A percentile compares a stretch with the other conserved stretches of the same genome.
Evolutionary conservation across 2,797 vertebrate genomes (phyloP).

Genomic region (Mareca strepera): DNA sequence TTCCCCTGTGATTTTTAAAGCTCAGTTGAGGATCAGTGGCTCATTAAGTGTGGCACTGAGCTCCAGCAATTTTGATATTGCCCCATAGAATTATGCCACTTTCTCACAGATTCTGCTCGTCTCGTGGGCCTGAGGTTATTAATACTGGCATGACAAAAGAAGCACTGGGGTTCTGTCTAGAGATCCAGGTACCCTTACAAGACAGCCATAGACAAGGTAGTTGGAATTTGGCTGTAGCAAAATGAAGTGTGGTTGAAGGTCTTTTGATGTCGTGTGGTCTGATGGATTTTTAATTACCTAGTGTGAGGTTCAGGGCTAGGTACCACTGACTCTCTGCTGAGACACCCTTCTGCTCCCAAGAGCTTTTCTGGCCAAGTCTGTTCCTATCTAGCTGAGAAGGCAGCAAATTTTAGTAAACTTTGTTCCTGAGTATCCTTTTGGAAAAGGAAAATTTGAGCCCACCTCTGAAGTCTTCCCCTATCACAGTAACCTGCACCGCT

Average conservation of each 20-base stretch:
- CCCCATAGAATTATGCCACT: not conserved
- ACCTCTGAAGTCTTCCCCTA: not conserved
- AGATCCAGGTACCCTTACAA: not conserved
- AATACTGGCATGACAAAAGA: not conserved
- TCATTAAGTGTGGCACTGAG: constrained; percentile 51
- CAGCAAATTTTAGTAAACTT: not conserved
- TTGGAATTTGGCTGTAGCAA: not conserved
- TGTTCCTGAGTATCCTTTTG: not conserved
- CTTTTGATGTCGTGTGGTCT: not conserved
- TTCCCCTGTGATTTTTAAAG: constrained; percentile 57
- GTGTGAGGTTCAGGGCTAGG: not conserved
- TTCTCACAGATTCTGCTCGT: constrained; percentile 29
- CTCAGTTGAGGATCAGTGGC: constrained; percentile 39
- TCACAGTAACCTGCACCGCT: not conserved
- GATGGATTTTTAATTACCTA: constrained; percentile 41
- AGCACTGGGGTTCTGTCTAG: not conserved
- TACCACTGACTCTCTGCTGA: not conserved
- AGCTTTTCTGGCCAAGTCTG: not conserved
- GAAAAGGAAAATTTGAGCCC: not conserved
- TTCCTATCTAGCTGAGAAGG: not conserved
- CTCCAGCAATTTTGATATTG: constrained; percentile 28
- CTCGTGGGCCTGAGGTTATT: not conserved
- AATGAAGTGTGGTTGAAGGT: not conserved
- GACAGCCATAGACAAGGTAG: not conserved
- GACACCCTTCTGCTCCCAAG: not conserved